A percentile compares a stretch with the other conserved stretches of the same genome.
Evolutionary conservation across 2,888 invertebrate species (phyloP).

Genomic region (Mimas tiliae): DNA sequence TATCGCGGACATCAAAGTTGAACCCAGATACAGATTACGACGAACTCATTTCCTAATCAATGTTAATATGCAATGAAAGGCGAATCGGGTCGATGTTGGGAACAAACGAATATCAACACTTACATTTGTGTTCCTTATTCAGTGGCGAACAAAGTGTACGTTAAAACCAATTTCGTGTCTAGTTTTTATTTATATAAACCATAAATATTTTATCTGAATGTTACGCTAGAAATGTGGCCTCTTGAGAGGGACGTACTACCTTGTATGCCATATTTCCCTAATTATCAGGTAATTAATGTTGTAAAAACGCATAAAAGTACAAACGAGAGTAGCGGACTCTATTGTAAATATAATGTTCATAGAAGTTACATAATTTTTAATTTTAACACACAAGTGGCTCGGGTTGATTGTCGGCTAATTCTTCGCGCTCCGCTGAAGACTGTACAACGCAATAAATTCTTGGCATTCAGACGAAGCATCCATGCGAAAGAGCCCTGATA

Average conservation of each 20-base stretch:
- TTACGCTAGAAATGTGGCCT: no score
- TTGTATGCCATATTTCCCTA: no score
- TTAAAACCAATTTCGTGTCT: no score
- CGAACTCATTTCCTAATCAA: constrained; percentile 19
- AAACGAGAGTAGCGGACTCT: no score
- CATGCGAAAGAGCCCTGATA: constrained; percentile 76
- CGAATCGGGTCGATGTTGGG: background rate
- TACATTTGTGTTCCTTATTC: background rate
- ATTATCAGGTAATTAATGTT: background rate
- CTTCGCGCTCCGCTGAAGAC: constrained; percentile 70
- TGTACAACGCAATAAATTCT: constrained; percentile 81
- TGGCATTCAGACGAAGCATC: constrained; percentile 74
- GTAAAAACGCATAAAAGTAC: no score
- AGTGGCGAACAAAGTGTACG: no score
- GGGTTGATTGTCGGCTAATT: constrained; percentile 74
- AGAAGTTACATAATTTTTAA: constrained; percentile 13
- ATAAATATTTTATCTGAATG: no score
- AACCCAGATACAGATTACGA: constrained; percentile 14
- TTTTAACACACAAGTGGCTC: constrained; percentile 30
- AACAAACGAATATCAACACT: background rate
- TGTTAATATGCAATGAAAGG: constrained; percentile 8
- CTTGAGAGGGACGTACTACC: no score
- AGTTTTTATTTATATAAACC: no score
- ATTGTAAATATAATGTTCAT: background rate
- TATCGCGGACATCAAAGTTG: constrained; percentile 33